Percentiles rank a stretch among this genome's conserved stretches.
These are phyloP conservation scores for Cylloceria caligata DNA, from an alignment of 2,888 invertebrate species.

Conservation along the genomic window DNA sequence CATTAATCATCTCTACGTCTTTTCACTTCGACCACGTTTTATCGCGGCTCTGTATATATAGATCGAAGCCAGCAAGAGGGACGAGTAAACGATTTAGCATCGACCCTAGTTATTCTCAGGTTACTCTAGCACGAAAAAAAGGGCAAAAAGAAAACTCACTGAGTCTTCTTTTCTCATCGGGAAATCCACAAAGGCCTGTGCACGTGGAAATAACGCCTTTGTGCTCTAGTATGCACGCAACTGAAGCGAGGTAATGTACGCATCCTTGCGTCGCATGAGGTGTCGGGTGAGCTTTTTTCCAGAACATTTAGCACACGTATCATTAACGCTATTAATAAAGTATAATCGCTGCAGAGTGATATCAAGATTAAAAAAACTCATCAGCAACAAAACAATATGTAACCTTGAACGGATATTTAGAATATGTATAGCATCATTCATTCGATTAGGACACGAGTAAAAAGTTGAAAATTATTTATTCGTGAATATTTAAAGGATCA, in stretches of 20 bases:
- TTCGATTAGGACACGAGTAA: no score
- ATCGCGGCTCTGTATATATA: constrained; percentile 23
- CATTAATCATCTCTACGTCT: constrained; percentile 61
- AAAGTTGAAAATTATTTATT: no score
- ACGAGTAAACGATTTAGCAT: constrained; percentile 34
- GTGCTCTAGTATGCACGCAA: constrained; percentile 46
- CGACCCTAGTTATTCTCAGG: constrained; percentile 27
- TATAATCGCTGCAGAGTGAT: not conserved
- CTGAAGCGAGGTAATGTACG: constrained; percentile 49
- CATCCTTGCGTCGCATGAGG: constrained; percentile 51
- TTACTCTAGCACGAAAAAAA: constrained; percentile 16
- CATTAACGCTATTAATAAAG: constrained; percentile 34
- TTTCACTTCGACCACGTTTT: constrained; percentile 37
- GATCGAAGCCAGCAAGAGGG: constrained; percentile 30
- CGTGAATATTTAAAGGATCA: not conserved
- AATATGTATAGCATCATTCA: no score
- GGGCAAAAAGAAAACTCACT: constrained; percentile 35
- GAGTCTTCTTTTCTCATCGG: constrained; percentile 43
- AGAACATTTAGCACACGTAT: constrained; percentile 11
- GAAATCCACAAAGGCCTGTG: constrained; percentile 45
- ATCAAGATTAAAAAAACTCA: not conserved
- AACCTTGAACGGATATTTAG: no score
- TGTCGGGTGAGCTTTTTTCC: constrained; percentile 35
- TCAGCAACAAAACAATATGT: not conserved
- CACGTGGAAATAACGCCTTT: constrained; percentile 57